A percentile compares a stretch with the other conserved stretches of the same genome.
phyloP scores from a whole-genome alignment of 2,888 invertebrate species.

The Chrysolina oricalcia region DNA sequence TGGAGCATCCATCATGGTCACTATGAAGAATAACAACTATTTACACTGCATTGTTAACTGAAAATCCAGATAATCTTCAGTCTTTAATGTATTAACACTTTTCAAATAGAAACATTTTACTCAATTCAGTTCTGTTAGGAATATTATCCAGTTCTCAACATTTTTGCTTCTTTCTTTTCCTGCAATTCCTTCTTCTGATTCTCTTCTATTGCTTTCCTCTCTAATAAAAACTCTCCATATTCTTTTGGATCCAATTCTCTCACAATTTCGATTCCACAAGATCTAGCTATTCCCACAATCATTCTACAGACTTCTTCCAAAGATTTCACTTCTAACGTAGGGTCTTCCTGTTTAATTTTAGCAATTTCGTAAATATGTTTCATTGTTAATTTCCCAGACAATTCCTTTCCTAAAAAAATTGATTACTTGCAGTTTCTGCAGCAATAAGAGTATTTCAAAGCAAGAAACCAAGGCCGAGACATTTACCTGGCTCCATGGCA shows the following conservation, averaged over 20 bases:
- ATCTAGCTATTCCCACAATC: slow-evolving; percentile 85
- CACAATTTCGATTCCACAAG: slow-evolving; percentile 91
- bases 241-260: slow-evolving; percentile 84
- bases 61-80: neutral
- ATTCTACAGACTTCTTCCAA: slow-evolving; percentile 85
- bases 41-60: neutral
- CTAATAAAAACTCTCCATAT: slow-evolving; percentile 86
- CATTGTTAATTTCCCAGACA: slow-evolving; percentile 90
- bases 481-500: slow-evolving; percentile 78
- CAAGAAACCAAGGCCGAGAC: neutral
- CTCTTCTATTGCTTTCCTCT: slow-evolving; percentile 81
- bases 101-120: neutral
- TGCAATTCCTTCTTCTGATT: slow-evolving; percentile 84
- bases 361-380: slow-evolving; percentile 99
- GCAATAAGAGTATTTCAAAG: neutral
- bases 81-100: neutral
- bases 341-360: slow-evolving; percentile 93
- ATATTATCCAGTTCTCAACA: slow-evolving; percentile 84
- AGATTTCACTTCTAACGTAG: slow-evolving; percentile 77
- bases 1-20: neutral
- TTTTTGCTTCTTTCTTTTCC: slow-evolving; percentile 91
- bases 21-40: neutral
- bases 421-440: neutral
- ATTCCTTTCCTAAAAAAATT: slow-evolving; percentile 80
- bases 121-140: neutral